Evolutionary conservation across 2,113 vertebrate species (phyloP).

Genomic region (Mustelus asterias): DNA sequence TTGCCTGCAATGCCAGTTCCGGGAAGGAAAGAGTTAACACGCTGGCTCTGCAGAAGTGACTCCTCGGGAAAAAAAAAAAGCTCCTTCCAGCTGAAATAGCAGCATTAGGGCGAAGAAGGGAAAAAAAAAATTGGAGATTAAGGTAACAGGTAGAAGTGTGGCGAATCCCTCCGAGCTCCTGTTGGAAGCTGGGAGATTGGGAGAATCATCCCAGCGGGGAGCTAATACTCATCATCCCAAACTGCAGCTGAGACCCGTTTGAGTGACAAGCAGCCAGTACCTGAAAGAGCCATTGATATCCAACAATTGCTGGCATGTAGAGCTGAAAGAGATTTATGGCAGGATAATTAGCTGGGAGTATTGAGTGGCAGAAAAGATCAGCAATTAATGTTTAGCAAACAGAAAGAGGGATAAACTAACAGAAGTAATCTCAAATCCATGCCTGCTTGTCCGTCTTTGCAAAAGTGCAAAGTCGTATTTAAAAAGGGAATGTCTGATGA

Average conservation of each 20-base stretch:
- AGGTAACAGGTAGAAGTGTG: constrained; percentile 74
- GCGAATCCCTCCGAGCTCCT: constrained; percentile 67
- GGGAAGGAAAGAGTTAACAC: background rate
- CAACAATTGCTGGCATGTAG: constrained; percentile 74
- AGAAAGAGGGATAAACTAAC: constrained; percentile 52
- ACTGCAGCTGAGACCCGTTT: constrained; percentile 89
- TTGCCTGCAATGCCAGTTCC: background rate
- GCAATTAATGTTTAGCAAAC: constrained; percentile 76
- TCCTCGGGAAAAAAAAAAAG: background rate
- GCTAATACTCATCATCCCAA: constrained; percentile 87
- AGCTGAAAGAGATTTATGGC: constrained; percentile 82
- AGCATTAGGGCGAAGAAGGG: constrained; percentile 54
- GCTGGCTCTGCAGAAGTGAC: background rate
- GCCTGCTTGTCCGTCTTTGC: constrained; percentile 1
- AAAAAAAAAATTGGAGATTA: constrained; percentile 83
- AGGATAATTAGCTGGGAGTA: constrained; percentile 79
- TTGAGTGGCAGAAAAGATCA: constrained; percentile 68
- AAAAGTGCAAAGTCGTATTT: constrained; percentile 47
- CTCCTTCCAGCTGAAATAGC: constrained; percentile 75
- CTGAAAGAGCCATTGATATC: constrained; percentile 67
- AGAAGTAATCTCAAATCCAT: constrained; percentile 31
- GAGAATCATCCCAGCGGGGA: constrained; percentile 82
- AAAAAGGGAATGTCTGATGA: constrained; percentile 49
- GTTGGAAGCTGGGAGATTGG: constrained; percentile 73
- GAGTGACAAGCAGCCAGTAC: constrained; percentile 81